Conservation (phyloP, 2,797 vertebrate genomes). For the Hypotaenidia okinawae region DNA sequence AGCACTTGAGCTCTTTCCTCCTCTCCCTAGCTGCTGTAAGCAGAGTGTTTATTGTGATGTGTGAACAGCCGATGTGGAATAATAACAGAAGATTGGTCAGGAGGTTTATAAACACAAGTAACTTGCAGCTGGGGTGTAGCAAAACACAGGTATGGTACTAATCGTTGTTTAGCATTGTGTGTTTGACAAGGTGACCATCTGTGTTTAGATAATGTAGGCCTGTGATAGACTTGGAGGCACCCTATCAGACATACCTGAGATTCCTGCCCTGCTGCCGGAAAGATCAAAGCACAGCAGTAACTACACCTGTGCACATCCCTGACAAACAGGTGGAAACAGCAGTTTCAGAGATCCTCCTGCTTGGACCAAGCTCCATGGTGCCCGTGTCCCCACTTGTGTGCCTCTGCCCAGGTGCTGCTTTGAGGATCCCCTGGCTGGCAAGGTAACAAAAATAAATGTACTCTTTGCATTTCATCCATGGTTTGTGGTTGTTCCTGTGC, state of each 20-base stretch:
- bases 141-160: conserved; percentile 1
- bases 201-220: conserved; percentile 36
- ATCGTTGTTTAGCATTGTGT: background rate
- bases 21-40: background rate
- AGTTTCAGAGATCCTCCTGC: accelerated
- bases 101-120: background rate
- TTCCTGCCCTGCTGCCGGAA: background rate
- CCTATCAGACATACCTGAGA: background rate
- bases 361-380: accelerated
- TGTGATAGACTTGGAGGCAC: background rate
- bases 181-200: conserved; percentile 42
- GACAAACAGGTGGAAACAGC: background rate
- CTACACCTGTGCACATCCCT: background rate
- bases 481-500: background rate
- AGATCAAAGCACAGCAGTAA: background rate
- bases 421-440: accelerated
- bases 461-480: background rate
- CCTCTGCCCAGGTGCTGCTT: background rate
- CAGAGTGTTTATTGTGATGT: background rate
- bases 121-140: conserved; percentile 34
- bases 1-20: background rate
- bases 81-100: background rate
- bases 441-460: background rate
- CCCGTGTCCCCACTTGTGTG: accelerated
- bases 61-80: background rate